A percentile compares a stretch with the other conserved stretches of the same genome.
Conservation (phyloP, 2,888 invertebrate genomes). For the Phorcus lineatus region DNA sequence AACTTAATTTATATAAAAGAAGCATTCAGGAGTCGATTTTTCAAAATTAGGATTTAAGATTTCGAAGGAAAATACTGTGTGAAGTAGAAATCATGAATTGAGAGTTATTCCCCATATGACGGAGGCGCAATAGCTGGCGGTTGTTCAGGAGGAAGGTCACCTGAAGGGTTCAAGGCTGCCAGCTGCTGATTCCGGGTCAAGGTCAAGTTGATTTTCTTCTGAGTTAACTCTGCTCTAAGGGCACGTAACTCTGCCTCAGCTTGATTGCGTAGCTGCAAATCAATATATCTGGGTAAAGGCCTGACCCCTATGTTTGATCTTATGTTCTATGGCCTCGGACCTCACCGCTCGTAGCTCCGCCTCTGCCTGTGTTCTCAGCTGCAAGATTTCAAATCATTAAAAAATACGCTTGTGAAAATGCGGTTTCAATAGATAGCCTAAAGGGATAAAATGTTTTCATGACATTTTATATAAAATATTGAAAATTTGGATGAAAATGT, state of each 20-base stretch:
- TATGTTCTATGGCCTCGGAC: slow-evolving; percentile 76
- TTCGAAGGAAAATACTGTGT: not conserved
- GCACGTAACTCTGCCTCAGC: slow-evolving; percentile 77
- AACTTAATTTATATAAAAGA: not conserved
- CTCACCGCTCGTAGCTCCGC: slow-evolving; percentile 75
- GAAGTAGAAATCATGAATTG: too few species aligned
- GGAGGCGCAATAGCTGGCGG: not conserved
- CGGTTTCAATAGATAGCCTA: too few species aligned
- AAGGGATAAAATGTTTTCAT: too few species aligned
- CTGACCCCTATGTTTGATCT: slow-evolving; percentile 69
- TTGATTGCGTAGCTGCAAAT: slow-evolving; percentile 77
- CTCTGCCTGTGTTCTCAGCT: slow-evolving; percentile 77
- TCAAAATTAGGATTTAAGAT: not conserved
- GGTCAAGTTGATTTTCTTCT: slow-evolving; percentile 77
- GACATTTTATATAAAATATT: too few species aligned
- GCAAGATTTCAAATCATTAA: slow-evolving; percentile 38
- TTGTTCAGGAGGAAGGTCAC: not conserved
- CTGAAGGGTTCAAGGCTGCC: slow-evolving; percentile 45
- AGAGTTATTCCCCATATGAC: not conserved
- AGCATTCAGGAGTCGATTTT: not conserved
- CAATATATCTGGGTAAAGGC: slow-evolving; percentile 26
- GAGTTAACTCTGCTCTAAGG: slow-evolving; percentile 76
- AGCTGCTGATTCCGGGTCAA: slow-evolving; percentile 74
- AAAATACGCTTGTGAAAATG: too few species aligned
- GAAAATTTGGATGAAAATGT: too few species aligned